Evolutionary conservation across 30 jellyfish, hydroid and myxozoan genomes (phyloP).

Genomic region (Sanderia malayensis): DNA sequence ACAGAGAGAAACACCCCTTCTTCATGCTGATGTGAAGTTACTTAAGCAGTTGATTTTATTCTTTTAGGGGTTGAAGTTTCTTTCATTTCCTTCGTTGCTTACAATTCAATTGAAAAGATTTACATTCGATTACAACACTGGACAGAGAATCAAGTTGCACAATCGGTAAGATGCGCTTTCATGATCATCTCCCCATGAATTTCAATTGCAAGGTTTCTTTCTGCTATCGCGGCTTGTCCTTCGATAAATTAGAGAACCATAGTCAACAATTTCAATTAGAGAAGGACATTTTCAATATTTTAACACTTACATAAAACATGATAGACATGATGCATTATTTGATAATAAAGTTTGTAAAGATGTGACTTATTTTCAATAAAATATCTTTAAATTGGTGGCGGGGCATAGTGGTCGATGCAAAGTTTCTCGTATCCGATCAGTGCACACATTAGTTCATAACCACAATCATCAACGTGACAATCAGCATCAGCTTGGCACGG

Average conservation of each 20-base stretch:
- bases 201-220: too few relatives aligned
- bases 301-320: too few relatives aligned
- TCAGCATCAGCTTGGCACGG: not conserved
- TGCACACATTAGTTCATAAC: not conserved
- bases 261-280: too few relatives aligned
- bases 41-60: too few relatives aligned
- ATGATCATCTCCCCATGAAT: not conserved
- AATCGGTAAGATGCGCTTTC: constrained; percentile 61
- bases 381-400: too few relatives aligned
- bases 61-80: constrained; percentile 82
- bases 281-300: too few relatives aligned
- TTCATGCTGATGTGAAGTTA: too few relatives aligned
- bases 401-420: not conserved
- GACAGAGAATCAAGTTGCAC: constrained; percentile 84
- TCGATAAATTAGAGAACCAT: too few relatives aligned
- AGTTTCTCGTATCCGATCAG: not conserved
- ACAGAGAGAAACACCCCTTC: not conserved
- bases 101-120: constrained; percentile 90
- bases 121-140: constrained; percentile 78
- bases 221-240: too few relatives aligned
- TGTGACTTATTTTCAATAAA: too few relatives aligned
- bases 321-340: too few relatives aligned
- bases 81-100: constrained; percentile 77
- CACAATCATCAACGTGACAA: not conserved
- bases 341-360: too few relatives aligned